phyloP scores from a whole-genome alignment of 2,797 vertebrate species.

The Trichosurus vulpecula region DNA sequence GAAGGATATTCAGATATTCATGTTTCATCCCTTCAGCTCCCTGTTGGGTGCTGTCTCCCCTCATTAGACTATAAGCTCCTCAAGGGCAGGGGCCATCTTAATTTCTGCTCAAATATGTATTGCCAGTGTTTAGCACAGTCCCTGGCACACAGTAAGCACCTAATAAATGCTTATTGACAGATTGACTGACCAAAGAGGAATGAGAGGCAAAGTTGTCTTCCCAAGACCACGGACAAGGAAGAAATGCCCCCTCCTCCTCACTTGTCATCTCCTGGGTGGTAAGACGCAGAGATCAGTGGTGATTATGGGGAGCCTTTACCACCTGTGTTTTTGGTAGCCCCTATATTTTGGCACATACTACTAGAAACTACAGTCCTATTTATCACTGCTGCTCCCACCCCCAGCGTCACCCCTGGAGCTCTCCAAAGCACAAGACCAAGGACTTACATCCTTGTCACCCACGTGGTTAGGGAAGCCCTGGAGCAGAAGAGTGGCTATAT shows the following conservation, averaged over 20 bases:
- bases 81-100: not conserved
- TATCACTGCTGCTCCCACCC: constrained; percentile 11
- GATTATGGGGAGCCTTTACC: not conserved
- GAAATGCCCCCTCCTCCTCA: not conserved
- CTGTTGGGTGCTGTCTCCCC: not conserved
- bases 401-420: not conserved
- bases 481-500: not conserved
- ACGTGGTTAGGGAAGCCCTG: constrained; percentile 1
- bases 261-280: not conserved
- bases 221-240: not conserved
- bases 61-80: not conserved
- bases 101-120: not conserved
- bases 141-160: not conserved
- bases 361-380: constrained; percentile 30
- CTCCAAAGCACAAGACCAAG: not conserved
- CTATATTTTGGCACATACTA: not conserved
- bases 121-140: not conserved
- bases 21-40: not conserved
- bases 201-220: not conserved
- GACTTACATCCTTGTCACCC: not conserved
- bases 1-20: too few relatives aligned
- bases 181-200: not conserved
- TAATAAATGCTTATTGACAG: not conserved
- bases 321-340: not conserved
- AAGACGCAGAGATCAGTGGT: not conserved